Conservation (phyloP, 1,140 invertebrate species). For the Oncopodura yosiiana region DNA sequence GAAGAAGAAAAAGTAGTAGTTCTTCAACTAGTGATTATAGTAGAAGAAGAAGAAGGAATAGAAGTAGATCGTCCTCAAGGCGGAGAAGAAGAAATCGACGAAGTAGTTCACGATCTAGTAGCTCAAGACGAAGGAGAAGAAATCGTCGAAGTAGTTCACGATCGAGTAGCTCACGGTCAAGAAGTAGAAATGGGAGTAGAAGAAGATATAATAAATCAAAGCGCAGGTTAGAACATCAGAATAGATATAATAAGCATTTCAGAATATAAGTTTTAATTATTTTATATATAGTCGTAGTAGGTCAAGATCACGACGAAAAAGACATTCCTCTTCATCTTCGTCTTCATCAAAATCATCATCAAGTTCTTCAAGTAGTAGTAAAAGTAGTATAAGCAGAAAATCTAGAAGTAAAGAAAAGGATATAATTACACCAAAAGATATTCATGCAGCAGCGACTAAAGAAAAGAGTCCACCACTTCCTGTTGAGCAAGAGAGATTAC, state of each 20-base stretch:
- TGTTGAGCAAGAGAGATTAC: not conserved
- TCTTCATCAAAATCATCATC: not conserved
- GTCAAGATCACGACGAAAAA: constrained; percentile 2
- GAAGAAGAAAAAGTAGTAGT: constrained; percentile 21
- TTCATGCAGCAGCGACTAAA: not conserved
- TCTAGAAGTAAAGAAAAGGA: too few relatives aligned
- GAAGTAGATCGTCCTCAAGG: not conserved
- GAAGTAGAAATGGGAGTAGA: not conserved
- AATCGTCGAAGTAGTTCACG: not conserved
- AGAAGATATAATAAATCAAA: too few relatives aligned
- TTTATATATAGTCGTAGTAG: not conserved
- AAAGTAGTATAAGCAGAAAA: too few relatives aligned
- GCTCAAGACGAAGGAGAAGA: constrained; percentile 1
- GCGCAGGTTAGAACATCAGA: too few relatives aligned
- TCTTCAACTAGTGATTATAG: constrained; percentile 12
- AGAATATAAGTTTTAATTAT: too few relatives aligned
- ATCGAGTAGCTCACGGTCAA: not conserved
- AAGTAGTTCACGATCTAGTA: not conserved
- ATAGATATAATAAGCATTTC: too few relatives aligned
- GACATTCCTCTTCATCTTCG: not conserved
- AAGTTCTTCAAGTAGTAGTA: not conserved
- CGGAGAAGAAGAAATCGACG: not conserved
- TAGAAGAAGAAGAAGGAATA: constrained; percentile 31
- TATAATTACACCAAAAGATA: too few relatives aligned
- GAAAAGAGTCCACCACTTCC: not conserved